Percentiles rank a stretch among this genome's conserved stretches.
Conservation (phyloP, 2,797 vertebrate species). For the Macropodus opercularis region DNA sequence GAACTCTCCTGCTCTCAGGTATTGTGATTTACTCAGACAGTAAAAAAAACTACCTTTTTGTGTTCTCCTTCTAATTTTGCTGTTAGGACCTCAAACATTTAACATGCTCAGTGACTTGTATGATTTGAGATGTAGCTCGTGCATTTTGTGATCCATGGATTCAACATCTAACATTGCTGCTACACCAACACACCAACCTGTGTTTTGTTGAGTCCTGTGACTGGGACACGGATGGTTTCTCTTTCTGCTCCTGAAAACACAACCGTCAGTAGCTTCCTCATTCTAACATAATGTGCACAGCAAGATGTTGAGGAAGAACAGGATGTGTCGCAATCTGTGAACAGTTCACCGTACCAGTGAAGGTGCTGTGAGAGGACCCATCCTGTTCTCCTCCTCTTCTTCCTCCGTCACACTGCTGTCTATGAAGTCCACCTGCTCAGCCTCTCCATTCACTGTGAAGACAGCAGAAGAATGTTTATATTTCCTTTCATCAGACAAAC, state of each 20-base stretch:
- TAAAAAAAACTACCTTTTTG: too few relatives aligned
- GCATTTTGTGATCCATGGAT: too few relatives aligned
- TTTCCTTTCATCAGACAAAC: neutral
- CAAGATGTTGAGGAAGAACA: neutral
- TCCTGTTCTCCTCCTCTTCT: constrained; percentile 77
- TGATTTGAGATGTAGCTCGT: too few relatives aligned
- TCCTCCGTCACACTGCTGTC: constrained; percentile 83
- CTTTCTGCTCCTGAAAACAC: constrained; percentile 68
- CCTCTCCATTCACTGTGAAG: constrained; percentile 77
- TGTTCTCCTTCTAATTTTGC: too few relatives aligned
- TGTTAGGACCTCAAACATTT: too few relatives aligned
- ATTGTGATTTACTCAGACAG: too few relatives aligned
- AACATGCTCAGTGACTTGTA: too few relatives aligned
- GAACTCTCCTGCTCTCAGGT: too few relatives aligned
- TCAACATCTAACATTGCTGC: neutral
- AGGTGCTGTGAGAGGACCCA: constrained; percentile 29
- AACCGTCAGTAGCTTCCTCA: constrained; percentile 11
- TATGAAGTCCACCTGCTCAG: constrained; percentile 85
- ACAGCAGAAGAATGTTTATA: neutral
- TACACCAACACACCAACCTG: constrained; percentile 68
- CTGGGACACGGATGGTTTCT: constrained; percentile 41
- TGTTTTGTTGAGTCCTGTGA: constrained; percentile 57
- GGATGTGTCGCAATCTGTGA: neutral
- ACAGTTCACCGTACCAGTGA: constrained; percentile 57
- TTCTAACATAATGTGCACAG: neutral